Conservation (phyloP, 1,140 invertebrate species). For the Lepidotrigona ventralis region DNA sequence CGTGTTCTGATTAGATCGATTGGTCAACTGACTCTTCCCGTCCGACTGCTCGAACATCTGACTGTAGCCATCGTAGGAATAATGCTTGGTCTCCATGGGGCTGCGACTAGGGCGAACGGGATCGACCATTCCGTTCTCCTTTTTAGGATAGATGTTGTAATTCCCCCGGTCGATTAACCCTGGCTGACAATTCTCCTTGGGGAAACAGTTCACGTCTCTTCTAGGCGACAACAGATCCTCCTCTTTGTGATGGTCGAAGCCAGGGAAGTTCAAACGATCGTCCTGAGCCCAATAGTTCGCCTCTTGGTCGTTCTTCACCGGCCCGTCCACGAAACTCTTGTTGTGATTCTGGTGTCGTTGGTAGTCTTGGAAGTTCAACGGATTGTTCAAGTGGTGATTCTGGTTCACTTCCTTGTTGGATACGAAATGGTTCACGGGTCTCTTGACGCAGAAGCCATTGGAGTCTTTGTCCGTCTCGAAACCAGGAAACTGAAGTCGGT, state of each 20-base stretch:
- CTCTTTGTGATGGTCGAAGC: constrained; percentile 66
- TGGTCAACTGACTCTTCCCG: constrained; percentile 59
- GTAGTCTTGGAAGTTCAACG: constrained; percentile 43
- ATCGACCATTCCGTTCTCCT: constrained; percentile 48
- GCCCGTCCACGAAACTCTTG: constrained; percentile 49
- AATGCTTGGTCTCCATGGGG: constrained; percentile 52
- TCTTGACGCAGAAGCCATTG: constrained; percentile 39
- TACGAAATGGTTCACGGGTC: constrained; percentile 43
- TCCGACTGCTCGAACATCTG: constrained; percentile 63
- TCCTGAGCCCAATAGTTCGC: constrained; percentile 56
- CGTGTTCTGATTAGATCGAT: constrained; percentile 44
- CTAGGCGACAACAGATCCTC: constrained; percentile 55
- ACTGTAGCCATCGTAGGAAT: constrained; percentile 65
- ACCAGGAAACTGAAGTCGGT: constrained; percentile 57
- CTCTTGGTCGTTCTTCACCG: constrained; percentile 49
- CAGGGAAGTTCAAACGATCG: constrained; percentile 66
- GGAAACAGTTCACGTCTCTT: constrained; percentile 59
- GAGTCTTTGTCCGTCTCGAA: constrained; percentile 59
- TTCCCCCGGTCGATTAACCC: constrained; percentile 11
- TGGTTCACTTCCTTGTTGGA: constrained; percentile 46
- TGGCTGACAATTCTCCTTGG: constrained; percentile 55
- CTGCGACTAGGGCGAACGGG: constrained; percentile 55
- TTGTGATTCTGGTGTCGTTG: constrained; percentile 53
- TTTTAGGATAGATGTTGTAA: constrained; percentile 44
- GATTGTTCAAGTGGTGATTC: constrained; percentile 33